Evolutionary conservation across 2,797 vertebrate species (phyloP).

Genomic region (Periophthalmus magnuspinnatus): DNA sequence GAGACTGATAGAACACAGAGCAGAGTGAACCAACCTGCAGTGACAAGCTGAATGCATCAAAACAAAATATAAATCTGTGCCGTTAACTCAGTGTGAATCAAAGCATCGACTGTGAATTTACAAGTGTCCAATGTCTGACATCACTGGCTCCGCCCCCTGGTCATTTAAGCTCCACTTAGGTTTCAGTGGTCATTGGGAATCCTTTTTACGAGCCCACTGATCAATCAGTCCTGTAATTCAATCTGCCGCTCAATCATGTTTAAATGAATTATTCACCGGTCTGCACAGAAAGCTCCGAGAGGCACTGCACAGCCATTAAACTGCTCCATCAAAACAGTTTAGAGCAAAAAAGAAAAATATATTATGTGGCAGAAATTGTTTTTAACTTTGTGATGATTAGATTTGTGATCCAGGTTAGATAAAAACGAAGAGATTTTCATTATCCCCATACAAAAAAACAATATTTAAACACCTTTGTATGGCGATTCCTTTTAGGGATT

Average conservation of each 20-base stretch:
- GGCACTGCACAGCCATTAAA: conserved; percentile 40
- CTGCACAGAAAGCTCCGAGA: conserved; percentile 58
- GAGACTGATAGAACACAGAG: too few relatives aligned
- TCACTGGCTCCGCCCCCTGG: conserved; percentile 18
- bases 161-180: conserved; percentile 65
- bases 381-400: not conserved
- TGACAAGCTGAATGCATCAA: not conserved
- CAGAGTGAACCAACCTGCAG: too few relatives aligned
- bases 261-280: conserved; percentile 72
- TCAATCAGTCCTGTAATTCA: conserved; percentile 69
- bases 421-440: not conserved
- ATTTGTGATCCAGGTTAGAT: not conserved
- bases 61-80: not conserved
- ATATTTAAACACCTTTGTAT: not conserved
- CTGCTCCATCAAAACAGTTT: conserved; percentile 24
- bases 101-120: not conserved
- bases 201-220: conserved; percentile 65
- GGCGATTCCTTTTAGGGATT: not conserved
- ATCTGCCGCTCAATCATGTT: conserved; percentile 68
- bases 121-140: not conserved
- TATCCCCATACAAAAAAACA: not conserved
- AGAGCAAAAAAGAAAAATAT: conserved; percentile 17
- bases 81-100: not conserved
- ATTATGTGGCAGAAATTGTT: conserved; percentile 26
- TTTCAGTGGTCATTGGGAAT: conserved; percentile 64